Base-by-base conservation (phyloP, 2,113 vertebrate species). In the Phoxinus phoxinus region DNA sequence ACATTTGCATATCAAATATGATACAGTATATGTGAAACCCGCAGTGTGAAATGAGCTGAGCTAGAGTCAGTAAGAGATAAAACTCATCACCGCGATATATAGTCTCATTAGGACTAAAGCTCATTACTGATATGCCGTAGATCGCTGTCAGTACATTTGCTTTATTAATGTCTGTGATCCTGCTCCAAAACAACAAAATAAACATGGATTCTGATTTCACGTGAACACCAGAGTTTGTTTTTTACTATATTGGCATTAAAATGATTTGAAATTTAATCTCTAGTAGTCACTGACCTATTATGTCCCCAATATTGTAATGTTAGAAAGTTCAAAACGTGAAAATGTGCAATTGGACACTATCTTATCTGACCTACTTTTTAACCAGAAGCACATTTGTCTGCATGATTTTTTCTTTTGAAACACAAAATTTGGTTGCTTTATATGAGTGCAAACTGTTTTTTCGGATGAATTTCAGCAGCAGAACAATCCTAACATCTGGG, bases 131-230 rank as follows among this genome's bases (percentile, higher is more conserved):
- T 61, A n/a, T 61, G 19, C 32, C 17, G 12, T 61, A 6, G 48
- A 79, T 79, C 76, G 61, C 56, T 61, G 10, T 79, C 56, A 61
- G 76, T 25, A 35, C 76, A 61, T 61, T 79, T 79, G 23, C 7
- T 37, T 79, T 79, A 79, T 59, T 61, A 79, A 35, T 77, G 51
- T 59, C 23, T 59, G 76, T n/a, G 21, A 21, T 79, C 27, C 10
- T 3, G 4, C 30, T 59, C 53, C 53, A 35, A 77, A 78, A 53
- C 51, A 37, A 58, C 30, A 17, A 35, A 61, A 59, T 58, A 59
- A 61, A 37, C 12, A 37, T 53, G 6, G 25, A 56, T 56, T 76
- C n/a, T 76, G 27, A 44, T n/a, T 44, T 53, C 73, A 75, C 25
- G 17, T 51, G 10, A 44, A 44, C 69, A 72, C 65, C 21, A 44